Percentiles rank a stretch among this genome's conserved stretches.
These are phyloP conservation scores for Teleogryllus occipitalis DNA, from an alignment of 1,140 invertebrate genomes.

Conservation along the genomic window DNA sequence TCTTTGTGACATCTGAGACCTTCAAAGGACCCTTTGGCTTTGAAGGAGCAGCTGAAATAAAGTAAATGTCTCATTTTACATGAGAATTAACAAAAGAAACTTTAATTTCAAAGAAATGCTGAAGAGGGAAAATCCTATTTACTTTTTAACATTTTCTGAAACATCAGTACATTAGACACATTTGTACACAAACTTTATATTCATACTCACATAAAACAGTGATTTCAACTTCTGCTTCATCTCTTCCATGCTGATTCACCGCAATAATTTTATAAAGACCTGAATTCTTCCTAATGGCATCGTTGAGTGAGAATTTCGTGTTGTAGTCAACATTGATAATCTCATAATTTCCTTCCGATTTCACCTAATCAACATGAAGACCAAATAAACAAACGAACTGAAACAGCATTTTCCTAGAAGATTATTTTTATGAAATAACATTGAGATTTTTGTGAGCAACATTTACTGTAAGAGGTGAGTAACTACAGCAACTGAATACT, in stretches of 20 bases:
- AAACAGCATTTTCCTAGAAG: too few species aligned
- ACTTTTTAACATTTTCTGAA: neutral
- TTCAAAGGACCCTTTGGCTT: slow-evolving; percentile 87
- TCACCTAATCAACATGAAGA: slow-evolving; percentile 21
- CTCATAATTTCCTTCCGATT: slow-evolving; percentile 61
- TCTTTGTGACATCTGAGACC: slow-evolving; percentile 87
- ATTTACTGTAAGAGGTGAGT: neutral
- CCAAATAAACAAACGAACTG: neutral
- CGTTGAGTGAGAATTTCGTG: slow-evolving; percentile 81
- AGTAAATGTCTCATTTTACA: neutral
- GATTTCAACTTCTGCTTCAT: slow-evolving; percentile 88
- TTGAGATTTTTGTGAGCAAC: neutral
- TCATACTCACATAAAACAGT: slow-evolving; percentile 69
- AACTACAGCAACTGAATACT: too few species aligned
- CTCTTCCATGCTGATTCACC: slow-evolving; percentile 83
- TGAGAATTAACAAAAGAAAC: neutral
- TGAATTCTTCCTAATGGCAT: slow-evolving; percentile 72
- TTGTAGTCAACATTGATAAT: slow-evolving; percentile 88
- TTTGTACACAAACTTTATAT: neutral
- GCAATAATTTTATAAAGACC: slow-evolving; percentile 87
- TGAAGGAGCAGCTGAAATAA: slow-evolving; percentile 55
- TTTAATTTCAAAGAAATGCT: neutral
- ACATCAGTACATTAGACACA: neutral
- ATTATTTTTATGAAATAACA: neutral
- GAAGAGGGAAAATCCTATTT: neutral